phyloP scores from a whole-genome alignment of 2,888 invertebrate species.

The Synanthedon formicaeformis region DNA sequence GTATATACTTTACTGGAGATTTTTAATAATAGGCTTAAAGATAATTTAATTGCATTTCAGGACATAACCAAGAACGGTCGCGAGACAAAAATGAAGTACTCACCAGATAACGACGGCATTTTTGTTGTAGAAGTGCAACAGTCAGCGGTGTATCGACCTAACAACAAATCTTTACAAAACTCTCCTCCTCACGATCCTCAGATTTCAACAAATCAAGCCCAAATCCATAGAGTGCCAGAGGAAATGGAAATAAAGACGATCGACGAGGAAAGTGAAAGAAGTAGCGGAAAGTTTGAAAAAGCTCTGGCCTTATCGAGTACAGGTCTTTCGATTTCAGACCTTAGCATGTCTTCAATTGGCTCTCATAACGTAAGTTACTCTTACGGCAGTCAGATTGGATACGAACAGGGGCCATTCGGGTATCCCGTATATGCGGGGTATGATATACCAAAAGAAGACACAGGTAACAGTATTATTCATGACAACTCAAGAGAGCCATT shows the following conservation, averaged over 20 bases:
- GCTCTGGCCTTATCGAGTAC: constrained; percentile 74
- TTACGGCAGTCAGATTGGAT: constrained; percentile 84
- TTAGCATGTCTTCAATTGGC: constrained; percentile 79
- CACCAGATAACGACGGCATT: constrained; percentile 78
- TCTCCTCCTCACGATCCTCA: constrained; percentile 50
- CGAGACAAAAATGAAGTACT: constrained; percentile 81
- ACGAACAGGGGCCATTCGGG: constrained; percentile 79
- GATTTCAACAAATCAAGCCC: constrained; percentile 60
- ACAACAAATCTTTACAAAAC: constrained; percentile 37
- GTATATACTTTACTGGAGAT: too few species aligned
- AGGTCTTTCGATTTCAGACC: constrained; percentile 85
- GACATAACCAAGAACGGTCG: constrained; percentile 78
- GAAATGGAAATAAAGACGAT: constrained; percentile 38
- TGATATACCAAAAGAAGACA: constrained; percentile 49
- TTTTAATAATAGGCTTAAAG: too few species aligned
- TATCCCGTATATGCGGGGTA: constrained; percentile 75
- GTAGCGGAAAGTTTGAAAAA: constrained; percentile 35
- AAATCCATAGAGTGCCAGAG: constrained; percentile 56
- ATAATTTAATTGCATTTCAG: constrained; percentile 42
- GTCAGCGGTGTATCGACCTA: constrained; percentile 50
- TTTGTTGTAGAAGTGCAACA: constrained; percentile 78
- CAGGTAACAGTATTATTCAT: constrained; percentile 39
- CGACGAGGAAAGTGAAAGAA: constrained; percentile 45
- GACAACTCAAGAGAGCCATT: constrained; percentile 61
- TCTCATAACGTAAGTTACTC: constrained; percentile 81